phyloP scores from a whole-genome alignment of 2,797 vertebrate genomes.

The Enteromius paludinosus region DNA sequence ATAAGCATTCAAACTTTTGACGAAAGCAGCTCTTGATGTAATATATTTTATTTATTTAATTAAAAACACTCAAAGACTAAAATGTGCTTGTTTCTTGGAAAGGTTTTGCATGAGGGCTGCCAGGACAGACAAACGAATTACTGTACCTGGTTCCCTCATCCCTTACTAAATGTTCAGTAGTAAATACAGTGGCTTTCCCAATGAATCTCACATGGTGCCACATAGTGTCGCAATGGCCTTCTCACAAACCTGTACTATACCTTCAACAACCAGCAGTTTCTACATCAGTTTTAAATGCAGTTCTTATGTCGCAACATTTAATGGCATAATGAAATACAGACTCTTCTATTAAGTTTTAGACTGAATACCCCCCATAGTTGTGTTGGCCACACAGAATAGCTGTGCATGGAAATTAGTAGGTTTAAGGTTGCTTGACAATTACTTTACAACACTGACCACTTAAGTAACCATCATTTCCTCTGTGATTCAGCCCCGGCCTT shows the following conservation, averaged over 20 bases:
- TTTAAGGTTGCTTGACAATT: constrained; percentile 31
- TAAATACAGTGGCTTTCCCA: neutral
- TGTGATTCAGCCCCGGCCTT: neutral
- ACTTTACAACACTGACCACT: neutral
- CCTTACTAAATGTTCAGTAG: neutral
- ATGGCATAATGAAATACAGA: constrained; percentile 72
- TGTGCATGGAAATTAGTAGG: neutral
- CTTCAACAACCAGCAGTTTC: neutral
- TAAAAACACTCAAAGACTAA: too few relatives aligned
- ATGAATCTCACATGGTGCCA: neutral
- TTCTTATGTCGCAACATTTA: constrained; percentile 73
- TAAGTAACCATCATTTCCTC: constrained; percentile 26
- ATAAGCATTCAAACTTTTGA: neutral
- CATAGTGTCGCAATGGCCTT: neutral
- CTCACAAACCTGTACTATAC: neutral
- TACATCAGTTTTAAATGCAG: constrained; percentile 34
- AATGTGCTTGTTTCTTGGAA: too few relatives aligned
- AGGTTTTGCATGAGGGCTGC: too few relatives aligned
- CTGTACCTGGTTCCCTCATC: neutral
- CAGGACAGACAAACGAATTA: too few relatives aligned
- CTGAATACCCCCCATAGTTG: neutral
- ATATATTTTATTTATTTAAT: too few relatives aligned
- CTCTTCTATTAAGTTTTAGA: constrained; percentile 29
- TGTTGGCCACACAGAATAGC: neutral
- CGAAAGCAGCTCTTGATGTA: neutral